Evolutionary conservation across 2,797 vertebrate species (phyloP).

Genomic region (Prunella strophiata): DNA sequence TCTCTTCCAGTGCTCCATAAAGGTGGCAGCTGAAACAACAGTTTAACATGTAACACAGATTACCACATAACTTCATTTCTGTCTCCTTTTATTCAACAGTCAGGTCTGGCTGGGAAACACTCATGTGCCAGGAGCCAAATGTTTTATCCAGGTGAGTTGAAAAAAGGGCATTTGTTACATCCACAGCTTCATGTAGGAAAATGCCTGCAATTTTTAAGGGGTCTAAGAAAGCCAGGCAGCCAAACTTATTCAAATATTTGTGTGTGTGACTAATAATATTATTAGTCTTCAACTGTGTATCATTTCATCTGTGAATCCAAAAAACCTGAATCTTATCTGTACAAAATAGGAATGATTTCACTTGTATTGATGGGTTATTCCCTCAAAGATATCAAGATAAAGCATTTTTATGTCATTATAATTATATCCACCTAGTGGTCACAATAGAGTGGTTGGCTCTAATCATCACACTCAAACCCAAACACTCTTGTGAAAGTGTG

Average conservation of each 20-base stretch:
- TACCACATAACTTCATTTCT: not conserved
- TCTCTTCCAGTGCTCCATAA: slow-evolving; percentile 99
- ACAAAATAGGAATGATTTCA: not conserved
- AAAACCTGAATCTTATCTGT: not conserved
- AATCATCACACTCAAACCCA: not conserved
- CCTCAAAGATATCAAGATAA: not conserved
- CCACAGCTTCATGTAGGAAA: not conserved
- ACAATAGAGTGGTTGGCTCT: not conserved
- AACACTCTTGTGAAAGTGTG: not conserved
- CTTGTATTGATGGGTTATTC: not conserved
- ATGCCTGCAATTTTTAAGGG: not conserved
- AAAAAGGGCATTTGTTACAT: not conserved
- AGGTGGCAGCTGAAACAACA: slow-evolving; percentile 90
- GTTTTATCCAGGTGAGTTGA: not conserved
- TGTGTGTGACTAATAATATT: not conserved
- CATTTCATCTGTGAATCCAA: not conserved
- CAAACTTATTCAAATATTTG: not conserved
- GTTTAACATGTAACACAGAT: not conserved
- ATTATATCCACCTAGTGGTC: not conserved
- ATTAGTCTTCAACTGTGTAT: not conserved
- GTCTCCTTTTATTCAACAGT: not conserved
- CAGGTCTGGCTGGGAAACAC: not conserved
- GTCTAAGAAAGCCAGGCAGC: not conserved
- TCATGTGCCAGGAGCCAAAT: not conserved
- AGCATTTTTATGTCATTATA: not conserved